Percentiles rank a stretch among this genome's conserved stretches.
These are phyloP conservation scores for Clunio marinus DNA, from an alignment of 2,888 invertebrate genomes.

Conservation along the genomic window DNA sequence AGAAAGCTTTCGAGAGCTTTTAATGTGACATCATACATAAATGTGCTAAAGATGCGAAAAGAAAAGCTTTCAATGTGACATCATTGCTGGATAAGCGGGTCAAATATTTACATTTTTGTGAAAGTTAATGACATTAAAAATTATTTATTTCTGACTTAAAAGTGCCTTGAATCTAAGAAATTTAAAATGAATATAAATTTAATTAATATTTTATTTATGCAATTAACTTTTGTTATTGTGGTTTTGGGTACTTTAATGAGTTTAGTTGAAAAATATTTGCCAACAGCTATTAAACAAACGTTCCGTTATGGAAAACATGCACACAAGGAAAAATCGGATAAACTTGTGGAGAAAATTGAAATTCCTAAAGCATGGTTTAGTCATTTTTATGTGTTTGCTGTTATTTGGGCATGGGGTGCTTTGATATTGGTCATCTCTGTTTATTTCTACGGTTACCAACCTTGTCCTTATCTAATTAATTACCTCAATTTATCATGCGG, in stretches of 20 bases:
- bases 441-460: constrained; percentile 53
- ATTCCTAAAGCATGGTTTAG: constrained; percentile 75
- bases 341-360: constrained; percentile 54
- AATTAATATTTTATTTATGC: constrained; percentile 46
- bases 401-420: constrained; percentile 55
- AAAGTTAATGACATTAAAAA: not conserved
- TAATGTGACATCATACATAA: constrained; percentile 6
- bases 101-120: too few relatives aligned
- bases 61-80: not conserved
- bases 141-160: not conserved
- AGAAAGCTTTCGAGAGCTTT: too few relatives aligned
- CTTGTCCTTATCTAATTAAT: constrained; percentile 51
- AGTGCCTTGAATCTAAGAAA: not conserved
- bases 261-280: constrained; percentile 62
- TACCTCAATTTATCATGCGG: constrained; percentile 50
- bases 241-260: constrained; percentile 61
- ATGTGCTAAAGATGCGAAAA: not conserved
- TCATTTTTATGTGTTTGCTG: constrained; percentile 74
- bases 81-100: too few relatives aligned
- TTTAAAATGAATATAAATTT: constrained; percentile 43
- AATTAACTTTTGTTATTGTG: constrained; percentile 49
- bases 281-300: constrained; percentile 60
- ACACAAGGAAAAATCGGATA: constrained; percentile 50
- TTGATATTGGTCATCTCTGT: constrained; percentile 54
- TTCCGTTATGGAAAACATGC: constrained; percentile 72